Evolutionary conservation across 2,797 vertebrate genomes (phyloP), one percentile per base, ranked within the genome.

Genomic region (Rhodeus uyekii): DNA sequence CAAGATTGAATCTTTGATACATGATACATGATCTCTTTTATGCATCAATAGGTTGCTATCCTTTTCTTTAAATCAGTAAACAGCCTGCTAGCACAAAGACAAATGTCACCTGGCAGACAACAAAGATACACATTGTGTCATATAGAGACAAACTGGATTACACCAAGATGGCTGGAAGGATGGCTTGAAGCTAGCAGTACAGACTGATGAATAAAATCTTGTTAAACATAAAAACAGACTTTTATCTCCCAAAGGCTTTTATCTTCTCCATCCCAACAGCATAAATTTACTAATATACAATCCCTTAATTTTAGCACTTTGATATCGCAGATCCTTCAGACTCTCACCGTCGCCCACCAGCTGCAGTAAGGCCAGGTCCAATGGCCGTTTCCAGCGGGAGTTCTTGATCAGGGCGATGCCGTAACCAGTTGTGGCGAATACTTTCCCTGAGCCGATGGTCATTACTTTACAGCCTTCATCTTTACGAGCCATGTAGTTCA

Each of bases 401-500:
- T 97, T 97, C 91, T 98, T 98, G 92, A 97, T 96, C 90, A 98
- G 92, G 87, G 97, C 97, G 88, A 98, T 97, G 93, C 97, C 96
- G 18, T 98, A 98, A 90, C 97, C 97, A 12, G 97, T 97, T 85
- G 97, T 98, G 91, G 97, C 96, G 88, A 97, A 98, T 90, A 97
- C 96, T 93, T 97, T 98, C 91, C 97, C 97, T 4, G 96, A 97
- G 90, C 96, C 96, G 76, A 98, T 98, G 92, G 97, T 98, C 92
- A 98, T 97, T 86, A 98, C 95, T 92, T 98, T 98, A 93, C 97
- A 98, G 89, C 97, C 97, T 92, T 98, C 97, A 84, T 97, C 97
- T 92, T 98, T 97, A 87, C 96, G 95, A 82, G 96, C 97, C 97
- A 97, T 98, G 91, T 98, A 98, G 94, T 98, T 98, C 86, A 98